phyloP scores from a whole-genome alignment of 2,888 invertebrate species.

The Troides helena region DNA sequence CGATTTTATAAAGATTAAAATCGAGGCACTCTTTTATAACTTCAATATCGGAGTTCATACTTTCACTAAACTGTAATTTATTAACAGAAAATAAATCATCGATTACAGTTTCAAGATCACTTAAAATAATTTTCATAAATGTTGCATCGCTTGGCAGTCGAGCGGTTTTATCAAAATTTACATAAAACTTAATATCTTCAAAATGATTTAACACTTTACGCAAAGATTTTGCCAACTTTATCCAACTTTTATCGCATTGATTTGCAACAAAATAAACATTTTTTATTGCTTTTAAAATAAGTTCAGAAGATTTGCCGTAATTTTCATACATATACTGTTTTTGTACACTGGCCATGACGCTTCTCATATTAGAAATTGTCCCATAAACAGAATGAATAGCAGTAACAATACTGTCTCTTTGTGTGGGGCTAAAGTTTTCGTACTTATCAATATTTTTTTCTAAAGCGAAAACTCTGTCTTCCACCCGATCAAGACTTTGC shows the following conservation, averaged over 20 bases:
- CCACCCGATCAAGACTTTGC: constrained; percentile 63
- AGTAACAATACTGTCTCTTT: constrained; percentile 62
- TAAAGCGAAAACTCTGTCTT: constrained; percentile 64
- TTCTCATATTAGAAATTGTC: constrained; percentile 76
- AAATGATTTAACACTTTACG: constrained; percentile 68
- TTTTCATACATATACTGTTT: constrained; percentile 69
- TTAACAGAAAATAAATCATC: constrained; percentile 41
- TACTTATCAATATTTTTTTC: constrained; percentile 57
- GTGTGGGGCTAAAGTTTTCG: constrained; percentile 42
- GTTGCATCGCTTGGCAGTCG: constrained; percentile 66
- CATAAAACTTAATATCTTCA: constrained; percentile 73
- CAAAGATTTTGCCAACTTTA: constrained; percentile 54
- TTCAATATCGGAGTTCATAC: constrained; percentile 36
- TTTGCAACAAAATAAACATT: constrained; percentile 44
- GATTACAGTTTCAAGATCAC: constrained; percentile 53
- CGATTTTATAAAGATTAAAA: constrained; percentile 43
- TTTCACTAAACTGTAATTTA: constrained; percentile 36
- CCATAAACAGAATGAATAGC: constrained; percentile 75
- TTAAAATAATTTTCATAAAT: constrained; percentile 65
- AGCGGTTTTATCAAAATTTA: constrained; percentile 73
- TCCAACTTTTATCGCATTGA: constrained; percentile 46
- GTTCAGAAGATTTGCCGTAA: constrained; percentile 66
- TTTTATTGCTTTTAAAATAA: constrained; percentile 58
- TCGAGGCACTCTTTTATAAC: constrained; percentile 42
- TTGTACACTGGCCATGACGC: constrained; percentile 71